These are phyloP conservation scores for Phacellophora camtschatica DNA, from an alignment of 30 jellyfish, hydroid and myxozoan genomes.

Conservation along the genomic window DNA sequence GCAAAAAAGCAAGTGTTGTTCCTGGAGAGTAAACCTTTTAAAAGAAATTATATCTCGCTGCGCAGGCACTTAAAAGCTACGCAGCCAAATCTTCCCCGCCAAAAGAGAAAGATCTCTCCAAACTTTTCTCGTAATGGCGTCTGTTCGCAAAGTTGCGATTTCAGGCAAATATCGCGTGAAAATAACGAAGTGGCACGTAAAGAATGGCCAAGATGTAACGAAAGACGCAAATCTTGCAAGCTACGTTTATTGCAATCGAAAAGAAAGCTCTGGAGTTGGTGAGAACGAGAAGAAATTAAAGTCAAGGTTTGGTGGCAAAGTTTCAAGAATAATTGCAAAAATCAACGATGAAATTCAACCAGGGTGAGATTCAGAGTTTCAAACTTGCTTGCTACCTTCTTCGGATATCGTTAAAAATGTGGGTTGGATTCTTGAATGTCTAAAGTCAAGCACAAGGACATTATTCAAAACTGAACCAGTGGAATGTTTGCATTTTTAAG, in stretches of 20 bases:
- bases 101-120: neutral
- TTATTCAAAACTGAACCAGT: too few species aligned
- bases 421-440: too few species aligned
- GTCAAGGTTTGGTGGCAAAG: conserved; percentile 84
- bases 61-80: conserved; percentile 8
- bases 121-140: conserved; percentile 47
- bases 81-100: neutral
- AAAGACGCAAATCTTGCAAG: conserved; percentile 76
- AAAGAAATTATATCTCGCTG: too few species aligned
- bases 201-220: conserved; percentile 65
- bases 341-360: conserved; percentile 61
- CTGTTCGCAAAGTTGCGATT: conserved; percentile 68
- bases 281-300: conserved; percentile 69
- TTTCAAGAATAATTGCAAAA: conserved; percentile 54
- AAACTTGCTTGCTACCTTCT: too few species aligned
- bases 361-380: too few species aligned
- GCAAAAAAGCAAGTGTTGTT: neutral
- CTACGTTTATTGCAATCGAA: conserved; percentile 52
- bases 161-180: conserved; percentile 65
- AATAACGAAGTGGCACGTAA: conserved; percentile 84
- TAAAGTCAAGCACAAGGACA: too few species aligned
- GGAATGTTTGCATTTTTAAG: too few species aligned
- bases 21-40: neutral
- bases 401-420: too few species aligned
- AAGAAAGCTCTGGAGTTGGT: conserved; percentile 5